Conservation (phyloP, 2,113 vertebrate species). For the Heterochromis multidens region DNA sequence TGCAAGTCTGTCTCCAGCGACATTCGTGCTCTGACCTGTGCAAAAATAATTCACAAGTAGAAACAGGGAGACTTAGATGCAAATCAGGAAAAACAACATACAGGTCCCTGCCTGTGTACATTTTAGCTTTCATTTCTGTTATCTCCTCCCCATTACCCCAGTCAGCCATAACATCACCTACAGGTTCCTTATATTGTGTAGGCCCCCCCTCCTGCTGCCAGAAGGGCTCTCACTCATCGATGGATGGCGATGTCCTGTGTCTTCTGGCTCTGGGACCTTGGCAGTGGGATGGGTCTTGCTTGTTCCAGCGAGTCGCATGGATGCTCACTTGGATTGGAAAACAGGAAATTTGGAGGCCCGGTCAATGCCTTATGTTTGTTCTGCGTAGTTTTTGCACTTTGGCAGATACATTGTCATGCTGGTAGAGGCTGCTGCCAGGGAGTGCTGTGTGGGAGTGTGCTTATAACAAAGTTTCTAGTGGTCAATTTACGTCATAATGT, state of each 20-base stretch:
- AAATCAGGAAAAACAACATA: background rate
- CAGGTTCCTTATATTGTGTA: background rate
- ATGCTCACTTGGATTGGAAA: background rate
- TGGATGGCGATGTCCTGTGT: too few relatives aligned
- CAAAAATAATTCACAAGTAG: conserved; percentile 1
- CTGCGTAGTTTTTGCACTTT: too few relatives aligned
- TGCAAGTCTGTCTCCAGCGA: conserved; percentile 10
- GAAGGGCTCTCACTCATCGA: too few relatives aligned
- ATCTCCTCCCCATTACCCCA: background rate
- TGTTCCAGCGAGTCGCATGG: background rate
- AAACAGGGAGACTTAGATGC: background rate
- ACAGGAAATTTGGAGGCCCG: background rate
- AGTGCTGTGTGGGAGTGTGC: too few relatives aligned
- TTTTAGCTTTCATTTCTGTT: background rate
- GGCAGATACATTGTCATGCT: too few relatives aligned
- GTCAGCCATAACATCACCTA: background rate
- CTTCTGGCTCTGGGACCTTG: too few relatives aligned
- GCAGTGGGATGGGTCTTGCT: too few relatives aligned
- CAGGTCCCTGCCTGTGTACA: background rate
- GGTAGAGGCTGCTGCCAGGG: too few relatives aligned
- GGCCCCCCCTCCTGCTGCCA: too few relatives aligned
- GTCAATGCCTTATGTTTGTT: background rate
- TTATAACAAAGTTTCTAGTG: background rate
- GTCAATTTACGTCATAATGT: background rate
- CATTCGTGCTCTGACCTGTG: background rate